Evolutionary conservation across 2,797 vertebrate genomes (phyloP).

Genomic region (Diglossa cyanea): DNA sequence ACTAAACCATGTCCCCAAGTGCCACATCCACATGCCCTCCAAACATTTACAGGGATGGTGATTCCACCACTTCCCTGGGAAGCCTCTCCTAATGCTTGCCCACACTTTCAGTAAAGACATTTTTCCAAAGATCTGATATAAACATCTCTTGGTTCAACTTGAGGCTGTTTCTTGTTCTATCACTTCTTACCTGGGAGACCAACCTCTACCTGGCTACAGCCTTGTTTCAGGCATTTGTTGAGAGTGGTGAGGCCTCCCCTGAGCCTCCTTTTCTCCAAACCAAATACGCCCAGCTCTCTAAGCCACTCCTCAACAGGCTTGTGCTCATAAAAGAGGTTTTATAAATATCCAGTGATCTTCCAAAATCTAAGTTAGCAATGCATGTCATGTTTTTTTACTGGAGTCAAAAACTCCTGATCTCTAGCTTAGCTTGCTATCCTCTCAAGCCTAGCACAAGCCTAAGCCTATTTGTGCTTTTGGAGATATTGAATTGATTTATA

Average conservation of each 20-base stretch:
- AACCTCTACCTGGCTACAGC: neutral
- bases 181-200: neutral
- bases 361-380: neutral
- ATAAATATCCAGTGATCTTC: neutral
- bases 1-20: neutral
- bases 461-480: neutral
- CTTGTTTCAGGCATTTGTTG: neutral
- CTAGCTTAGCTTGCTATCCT: neutral
- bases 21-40: neutral
- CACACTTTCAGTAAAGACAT: neutral
- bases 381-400: neutral
- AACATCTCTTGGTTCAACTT: neutral
- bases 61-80: neutral
- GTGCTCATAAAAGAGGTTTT: neutral
- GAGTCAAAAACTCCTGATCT: neutral
- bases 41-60: neutral
- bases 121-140: neutral
- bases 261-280: neutral
- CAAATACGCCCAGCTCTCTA: neutral
- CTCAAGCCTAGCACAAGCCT: neutral
- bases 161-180: neutral
- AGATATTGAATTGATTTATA: neutral
- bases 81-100: neutral
- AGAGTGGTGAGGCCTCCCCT: neutral
- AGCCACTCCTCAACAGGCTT: neutral